Evolutionary conservation across 1,140 invertebrate genomes (phyloP), one percentile per base, ranked within the genome.

Genomic region (Drosophila tristis): DNA sequence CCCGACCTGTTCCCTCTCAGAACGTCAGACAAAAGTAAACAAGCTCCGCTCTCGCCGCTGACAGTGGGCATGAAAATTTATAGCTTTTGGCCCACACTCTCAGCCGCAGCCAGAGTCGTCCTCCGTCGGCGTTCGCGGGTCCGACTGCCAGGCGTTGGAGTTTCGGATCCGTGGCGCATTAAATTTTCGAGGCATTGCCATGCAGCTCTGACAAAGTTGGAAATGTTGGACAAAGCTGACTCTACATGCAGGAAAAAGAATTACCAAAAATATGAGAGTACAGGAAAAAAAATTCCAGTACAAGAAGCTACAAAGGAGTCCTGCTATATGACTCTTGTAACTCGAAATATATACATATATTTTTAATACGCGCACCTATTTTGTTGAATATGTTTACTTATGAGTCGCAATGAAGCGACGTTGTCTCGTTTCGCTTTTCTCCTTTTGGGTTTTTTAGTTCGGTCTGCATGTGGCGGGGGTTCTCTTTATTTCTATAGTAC

Each of bases 11-110:
- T 29, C 43, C 16, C n/a, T 31, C 48, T 31, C 54, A 26, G 11
- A 59, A 51, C 57, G 59, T 82, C 79, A 74, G 50, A 77, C 72
- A 63, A 60, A 71, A 66, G 80, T 68, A 84, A 80, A 74, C 77
- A 86, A 68, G 56, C 66, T 55, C 54, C 59, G 57, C 70, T 45
- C 50, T 59, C 39, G 50, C 11, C 62, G 43, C 51, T 78, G 78
- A 86, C 82, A 81, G 81, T 81, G 74, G 74, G 78, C 81, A 86
- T 81, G 82, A 47, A 66, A 86, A 86, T 86, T 87, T 86, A 86
- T 86, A 78, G 68, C 82, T 67, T 68, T 71, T 66, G 58, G 43
- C 65, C 31, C 44, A 47, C 42, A 15, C 26, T 53, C 60, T 39
- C 50, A 44, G 26, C 57, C 45, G 4, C 50, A 15, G 26, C 25